Evolutionary conservation across 2,888 invertebrate genomes (phyloP), one percentile per base, ranked within the genome.

Genomic region (Clusia tigrina): DNA sequence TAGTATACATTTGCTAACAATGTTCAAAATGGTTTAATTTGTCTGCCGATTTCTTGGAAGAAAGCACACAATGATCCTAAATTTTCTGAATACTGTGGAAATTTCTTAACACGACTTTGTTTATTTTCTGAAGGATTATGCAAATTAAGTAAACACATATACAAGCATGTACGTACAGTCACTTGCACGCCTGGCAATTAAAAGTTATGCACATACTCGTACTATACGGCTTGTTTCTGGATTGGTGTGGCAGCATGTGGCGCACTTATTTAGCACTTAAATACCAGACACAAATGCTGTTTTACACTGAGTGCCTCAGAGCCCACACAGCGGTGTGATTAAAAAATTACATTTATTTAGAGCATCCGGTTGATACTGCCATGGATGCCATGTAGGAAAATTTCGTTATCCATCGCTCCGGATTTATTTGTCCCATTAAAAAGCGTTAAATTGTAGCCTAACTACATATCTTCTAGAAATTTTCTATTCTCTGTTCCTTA

Each of bases 41-140:
- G 32, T 32, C 12, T 32, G 32, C 12, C 12, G 6, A 12, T 32
- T 32, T 32, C 12, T 32, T 32, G 6, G n/a, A n/a, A n/a, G n/a
- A n/a, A n/a, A n/a, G n/a, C n/a, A n/a, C n/a, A n/a, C n/a, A n/a
- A n/a, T n/a, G n/a, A n/a, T n/a, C n/a, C n/a, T n/a, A n/a, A n/a
- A n/a, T n/a, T n/a, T n/a, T n/a, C n/a, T n/a, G n/a, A n/a, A n/a
- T n/a, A n/a, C n/a, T n/a, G n/a, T n/a, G 32, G 32, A 32, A 32
- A 32, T 32, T 9, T 32, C 6, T 12, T 9, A 24, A 66, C 66
- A 61, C 58, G 64, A 62, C 61, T 65, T 53, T 68, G 69, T 69
- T 69, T 68, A 69, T 69, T 67, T 68, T 60, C 64, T n/a, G 55
- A 64, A 67, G 69, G 66, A 69, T 69, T 69, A 69, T 69, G 68